Conservation (phyloP, 2,113 vertebrate genomes). For the Aramus guarauna region DNA sequence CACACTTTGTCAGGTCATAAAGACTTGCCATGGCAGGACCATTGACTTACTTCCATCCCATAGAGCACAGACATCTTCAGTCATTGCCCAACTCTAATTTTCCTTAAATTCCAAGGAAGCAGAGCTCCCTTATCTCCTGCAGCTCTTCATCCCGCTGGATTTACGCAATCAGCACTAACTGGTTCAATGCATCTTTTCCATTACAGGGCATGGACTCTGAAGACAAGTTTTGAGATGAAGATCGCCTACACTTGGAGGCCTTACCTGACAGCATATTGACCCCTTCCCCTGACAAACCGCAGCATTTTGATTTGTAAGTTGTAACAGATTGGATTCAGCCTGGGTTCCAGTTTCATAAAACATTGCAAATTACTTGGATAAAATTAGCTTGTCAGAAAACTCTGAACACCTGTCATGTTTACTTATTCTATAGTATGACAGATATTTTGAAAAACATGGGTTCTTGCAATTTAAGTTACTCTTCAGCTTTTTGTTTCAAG, state of each 20-base stretch:
- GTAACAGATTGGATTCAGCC: not conserved
- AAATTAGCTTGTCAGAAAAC: not conserved
- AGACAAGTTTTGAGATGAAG: not conserved
- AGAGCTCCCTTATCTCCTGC: not conserved
- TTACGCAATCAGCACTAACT: accelerated
- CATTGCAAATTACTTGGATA: not conserved
- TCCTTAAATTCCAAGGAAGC: not conserved
- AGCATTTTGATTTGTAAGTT: not conserved
- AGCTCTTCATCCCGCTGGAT: not conserved
- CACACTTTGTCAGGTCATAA: not conserved
- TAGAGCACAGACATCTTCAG: not conserved
- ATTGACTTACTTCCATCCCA: not conserved
- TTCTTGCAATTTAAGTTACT: not conserved
- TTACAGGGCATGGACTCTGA: not conserved
- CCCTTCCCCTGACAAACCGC: not conserved
- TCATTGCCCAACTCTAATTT: not conserved
- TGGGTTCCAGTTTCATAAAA: not conserved
- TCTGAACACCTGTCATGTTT: not conserved
- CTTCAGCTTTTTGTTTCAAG: not conserved
- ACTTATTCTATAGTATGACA: not conserved
- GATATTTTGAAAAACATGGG: not conserved
- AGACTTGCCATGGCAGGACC: not conserved
- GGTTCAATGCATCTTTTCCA: not conserved
- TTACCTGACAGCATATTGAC: not conserved
- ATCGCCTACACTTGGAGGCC: not conserved